phyloP scores from a whole-genome alignment of 2,113 vertebrate genomes.

The Pimephales promelas region DNA sequence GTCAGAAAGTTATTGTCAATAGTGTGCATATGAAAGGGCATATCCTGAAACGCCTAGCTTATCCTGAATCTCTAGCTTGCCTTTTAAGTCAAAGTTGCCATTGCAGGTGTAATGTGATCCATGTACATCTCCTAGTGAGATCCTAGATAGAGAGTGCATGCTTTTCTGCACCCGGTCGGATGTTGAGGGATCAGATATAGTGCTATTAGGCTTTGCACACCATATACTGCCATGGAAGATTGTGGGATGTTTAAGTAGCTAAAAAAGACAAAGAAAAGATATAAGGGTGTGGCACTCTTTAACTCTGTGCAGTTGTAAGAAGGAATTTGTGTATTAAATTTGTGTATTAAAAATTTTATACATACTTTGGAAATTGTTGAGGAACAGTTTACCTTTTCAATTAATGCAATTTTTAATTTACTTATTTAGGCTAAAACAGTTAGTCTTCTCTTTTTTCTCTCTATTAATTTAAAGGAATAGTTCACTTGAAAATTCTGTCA shows the following conservation, averaged over 20 bases:
- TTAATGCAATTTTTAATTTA: background rate
- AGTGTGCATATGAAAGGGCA: background rate
- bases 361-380: no score
- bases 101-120: constrained; percentile 41
- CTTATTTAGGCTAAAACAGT: background rate
- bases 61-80: background rate
- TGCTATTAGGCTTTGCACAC: background rate
- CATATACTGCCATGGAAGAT: background rate
- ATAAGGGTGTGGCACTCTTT: background rate
- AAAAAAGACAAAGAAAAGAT: background rate
- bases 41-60: background rate
- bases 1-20: background rate
- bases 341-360: no score
- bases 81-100: background rate
- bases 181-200: background rate
- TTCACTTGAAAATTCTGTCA: no score
- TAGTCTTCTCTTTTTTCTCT: background rate
- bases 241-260: background rate
- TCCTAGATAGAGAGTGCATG: background rate
- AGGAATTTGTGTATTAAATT: background rate
- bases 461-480: no score
- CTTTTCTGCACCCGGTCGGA: background rate
- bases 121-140: background rate
- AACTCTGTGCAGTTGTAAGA: background rate
- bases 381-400: background rate